Evolutionary conservation across 64 coral and sea anemone genomes (phyloP).

Genomic region (Dendronephthya gigantea): DNA sequence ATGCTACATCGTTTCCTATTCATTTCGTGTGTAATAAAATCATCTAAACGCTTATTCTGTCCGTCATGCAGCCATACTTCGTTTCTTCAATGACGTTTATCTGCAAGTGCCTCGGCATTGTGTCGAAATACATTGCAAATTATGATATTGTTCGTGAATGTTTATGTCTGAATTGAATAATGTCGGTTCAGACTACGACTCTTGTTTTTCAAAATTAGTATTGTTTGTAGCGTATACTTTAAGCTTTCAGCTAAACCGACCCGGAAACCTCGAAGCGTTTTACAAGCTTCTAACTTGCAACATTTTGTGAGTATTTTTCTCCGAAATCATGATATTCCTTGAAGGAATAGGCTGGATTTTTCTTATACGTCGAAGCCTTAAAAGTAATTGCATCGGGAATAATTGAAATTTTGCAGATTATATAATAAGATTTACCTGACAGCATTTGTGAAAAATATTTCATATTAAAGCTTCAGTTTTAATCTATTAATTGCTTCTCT

Average conservation of each 20-base stretch:
- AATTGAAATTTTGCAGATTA: background rate
- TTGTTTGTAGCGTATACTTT: background rate
- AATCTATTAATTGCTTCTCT: background rate
- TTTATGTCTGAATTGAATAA: background rate
- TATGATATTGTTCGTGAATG: background rate
- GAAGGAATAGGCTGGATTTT: background rate
- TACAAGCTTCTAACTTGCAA: no score
- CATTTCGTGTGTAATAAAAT: background rate
- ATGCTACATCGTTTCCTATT: background rate
- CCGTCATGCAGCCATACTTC: background rate
- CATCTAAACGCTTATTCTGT: background rate
- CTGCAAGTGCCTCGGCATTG: background rate
- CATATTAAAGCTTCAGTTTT: background rate
- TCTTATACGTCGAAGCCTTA: no score
- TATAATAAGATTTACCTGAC: background rate
- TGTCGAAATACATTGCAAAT: background rate
- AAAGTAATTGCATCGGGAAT: conserved; percentile 1
- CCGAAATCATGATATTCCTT: background rate
- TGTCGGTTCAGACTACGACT: background rate
- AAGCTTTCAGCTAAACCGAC: background rate
- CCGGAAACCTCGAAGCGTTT: background rate
- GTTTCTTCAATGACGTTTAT: background rate
- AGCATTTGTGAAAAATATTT: background rate
- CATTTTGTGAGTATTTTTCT: background rate
- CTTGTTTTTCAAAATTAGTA: background rate